These are phyloP conservation scores for Parazoanthus atlanticus DNA, from an alignment of 92 coral and sea anemone species.

Conservation along the genomic window DNA sequence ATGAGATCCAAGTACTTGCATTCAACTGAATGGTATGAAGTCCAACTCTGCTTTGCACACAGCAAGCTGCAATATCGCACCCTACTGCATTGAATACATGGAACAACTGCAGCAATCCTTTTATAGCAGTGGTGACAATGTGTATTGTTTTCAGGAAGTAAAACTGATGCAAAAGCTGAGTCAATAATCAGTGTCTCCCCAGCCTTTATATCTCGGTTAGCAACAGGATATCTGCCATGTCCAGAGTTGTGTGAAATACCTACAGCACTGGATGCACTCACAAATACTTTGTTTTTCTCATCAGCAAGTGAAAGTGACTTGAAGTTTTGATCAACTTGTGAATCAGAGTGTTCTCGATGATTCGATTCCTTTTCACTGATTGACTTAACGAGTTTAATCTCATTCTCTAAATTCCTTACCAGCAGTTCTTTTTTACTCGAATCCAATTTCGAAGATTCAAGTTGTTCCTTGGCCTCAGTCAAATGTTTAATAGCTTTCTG, in stretches of 20 bases:
- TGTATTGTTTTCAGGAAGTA: conserved; percentile 70
- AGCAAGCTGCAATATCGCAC: conserved; percentile 78
- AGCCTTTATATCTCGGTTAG: conserved; percentile 75
- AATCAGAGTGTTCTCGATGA: not conserved
- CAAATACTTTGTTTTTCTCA: conserved; percentile 51
- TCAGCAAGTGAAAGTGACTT: conserved; percentile 45
- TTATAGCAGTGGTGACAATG: conserved; percentile 90
- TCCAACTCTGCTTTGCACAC: conserved; percentile 87
- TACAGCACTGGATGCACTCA: conserved; percentile 70
- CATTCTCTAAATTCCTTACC: conserved; percentile 66
- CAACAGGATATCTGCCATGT: conserved; percentile 79
- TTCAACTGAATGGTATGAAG: conserved; percentile 72
- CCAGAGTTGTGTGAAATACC: conserved; percentile 47
- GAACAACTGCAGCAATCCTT: conserved; percentile 63
- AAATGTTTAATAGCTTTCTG: conserved; percentile 61
- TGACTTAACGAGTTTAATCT: conserved; percentile 31
- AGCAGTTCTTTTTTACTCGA: conserved; percentile 60
- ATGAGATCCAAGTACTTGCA: conserved; percentile 82
- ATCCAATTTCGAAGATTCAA: conserved; percentile 67
- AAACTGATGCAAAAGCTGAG: conserved; percentile 91
- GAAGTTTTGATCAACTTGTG: conserved; percentile 16
- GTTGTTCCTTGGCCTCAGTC: conserved; percentile 57
- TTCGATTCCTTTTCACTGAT: not conserved
- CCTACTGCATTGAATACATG: conserved; percentile 82
- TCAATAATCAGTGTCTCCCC: conserved; percentile 93